Evolutionary conservation across 2,113 vertebrate genomes (phyloP).

Genomic region (Lamprologus tigripictilis): DNA sequence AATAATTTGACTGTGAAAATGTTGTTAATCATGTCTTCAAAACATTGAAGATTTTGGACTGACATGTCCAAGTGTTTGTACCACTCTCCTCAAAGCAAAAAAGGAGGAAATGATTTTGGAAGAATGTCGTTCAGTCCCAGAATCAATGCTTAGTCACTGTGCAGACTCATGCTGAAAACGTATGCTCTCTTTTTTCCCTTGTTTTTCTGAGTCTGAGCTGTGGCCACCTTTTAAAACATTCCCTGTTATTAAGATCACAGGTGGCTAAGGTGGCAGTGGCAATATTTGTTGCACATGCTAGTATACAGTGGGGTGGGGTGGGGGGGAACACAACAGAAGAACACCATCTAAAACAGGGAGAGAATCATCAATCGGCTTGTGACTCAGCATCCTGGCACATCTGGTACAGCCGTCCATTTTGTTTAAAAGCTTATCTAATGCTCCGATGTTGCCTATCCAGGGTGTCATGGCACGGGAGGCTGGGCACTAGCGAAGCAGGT

Average conservation of each 20-base stretch:
- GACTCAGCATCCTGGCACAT: not conserved
- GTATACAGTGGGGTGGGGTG: not conserved
- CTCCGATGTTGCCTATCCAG: not conserved
- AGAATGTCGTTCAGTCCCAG: not conserved
- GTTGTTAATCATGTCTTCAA: not conserved
- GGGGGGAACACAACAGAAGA: not conserved
- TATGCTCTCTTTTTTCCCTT: not conserved
- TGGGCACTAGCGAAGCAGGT: not conserved
- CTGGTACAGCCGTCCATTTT: not conserved
- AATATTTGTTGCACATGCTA: not conserved
- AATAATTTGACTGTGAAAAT: not conserved
- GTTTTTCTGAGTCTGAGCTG: not conserved
- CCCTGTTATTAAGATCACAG: not conserved
- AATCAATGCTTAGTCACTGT: not conserved
- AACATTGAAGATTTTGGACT: not conserved
- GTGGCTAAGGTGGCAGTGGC: not conserved
- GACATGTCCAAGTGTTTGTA: not conserved
- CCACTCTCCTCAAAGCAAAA: not conserved
- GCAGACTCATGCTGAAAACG: not conserved
- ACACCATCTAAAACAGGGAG: not conserved
- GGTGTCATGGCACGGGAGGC: not conserved
- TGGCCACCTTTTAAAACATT: not conserved
- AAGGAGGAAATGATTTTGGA: not conserved
- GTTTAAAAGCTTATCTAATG: not conserved
- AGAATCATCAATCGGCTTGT: not conserved